Conservation (phyloP, 2,888 invertebrate species). For the Branchipolynoe longqiensis region DNA sequence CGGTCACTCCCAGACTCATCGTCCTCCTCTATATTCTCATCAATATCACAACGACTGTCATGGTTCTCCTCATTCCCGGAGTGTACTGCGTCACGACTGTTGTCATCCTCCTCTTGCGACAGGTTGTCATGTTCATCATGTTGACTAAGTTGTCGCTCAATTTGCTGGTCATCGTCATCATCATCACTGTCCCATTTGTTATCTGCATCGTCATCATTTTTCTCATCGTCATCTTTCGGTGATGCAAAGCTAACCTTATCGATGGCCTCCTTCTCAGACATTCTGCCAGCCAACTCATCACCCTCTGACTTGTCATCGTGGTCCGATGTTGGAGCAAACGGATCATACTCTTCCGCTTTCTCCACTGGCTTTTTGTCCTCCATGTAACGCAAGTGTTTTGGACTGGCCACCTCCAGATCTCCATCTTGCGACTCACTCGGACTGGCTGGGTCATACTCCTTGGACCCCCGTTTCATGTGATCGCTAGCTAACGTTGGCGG, state of each 20-base stretch:
- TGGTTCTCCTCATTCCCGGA: neutral
- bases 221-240: slow-evolving; percentile 53
- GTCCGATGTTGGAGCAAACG: slow-evolving; percentile 15
- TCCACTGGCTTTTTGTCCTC: too few species aligned
- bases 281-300: too few species aligned
- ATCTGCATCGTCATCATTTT: slow-evolving; percentile 58
- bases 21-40: neutral
- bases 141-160: slow-evolving; percentile 30
- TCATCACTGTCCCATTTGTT: slow-evolving; percentile 27
- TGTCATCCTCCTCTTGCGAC: slow-evolving; percentile 26
- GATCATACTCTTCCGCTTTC: slow-evolving; percentile 25
- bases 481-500: slow-evolving; percentile 1
- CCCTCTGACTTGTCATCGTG: slow-evolving; percentile 5
- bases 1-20: neutral
- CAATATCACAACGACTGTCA: neutral
- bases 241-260: neutral
- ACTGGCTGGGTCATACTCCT: slow-evolving; percentile 43
- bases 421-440: slow-evolving; percentile 45
- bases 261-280: slow-evolving; percentile 28
- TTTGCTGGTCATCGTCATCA: slow-evolving; percentile 29
- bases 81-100: neutral
- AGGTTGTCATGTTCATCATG: slow-evolving; percentile 25
- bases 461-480: slow-evolving; percentile 15
- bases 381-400: neutral
- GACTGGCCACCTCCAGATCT: neutral